Conservation (phyloP, 2,797 vertebrate species). For the Eulemur rubriventer region DNA sequence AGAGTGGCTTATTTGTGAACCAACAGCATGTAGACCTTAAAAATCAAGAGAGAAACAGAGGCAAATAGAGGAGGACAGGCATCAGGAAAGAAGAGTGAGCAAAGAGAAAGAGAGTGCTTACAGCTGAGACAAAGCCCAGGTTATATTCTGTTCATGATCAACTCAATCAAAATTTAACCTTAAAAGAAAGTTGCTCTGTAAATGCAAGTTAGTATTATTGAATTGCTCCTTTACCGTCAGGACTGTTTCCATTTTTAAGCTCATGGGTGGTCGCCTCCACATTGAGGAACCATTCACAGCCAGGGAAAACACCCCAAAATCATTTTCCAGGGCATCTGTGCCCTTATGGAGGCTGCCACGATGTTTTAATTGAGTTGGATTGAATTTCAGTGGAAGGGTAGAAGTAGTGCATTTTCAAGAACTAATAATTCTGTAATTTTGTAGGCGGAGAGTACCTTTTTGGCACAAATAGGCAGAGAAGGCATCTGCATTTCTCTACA, state of each 20-base stretch:
- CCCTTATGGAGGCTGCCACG: constrained; percentile 78
- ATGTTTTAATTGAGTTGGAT: constrained; percentile 83
- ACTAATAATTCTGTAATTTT: constrained; percentile 53
- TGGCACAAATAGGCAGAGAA: constrained; percentile 55
- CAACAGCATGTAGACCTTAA: background rate
- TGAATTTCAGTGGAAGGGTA: constrained; percentile 57
- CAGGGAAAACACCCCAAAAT: constrained; percentile 84
- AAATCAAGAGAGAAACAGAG: background rate
- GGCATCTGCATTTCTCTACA: constrained; percentile 52
- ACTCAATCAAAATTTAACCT: constrained; percentile 17
- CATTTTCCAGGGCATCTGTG: constrained; percentile 84
- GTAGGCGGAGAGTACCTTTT: background rate
- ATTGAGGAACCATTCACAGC: constrained; percentile 74
- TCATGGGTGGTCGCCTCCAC: constrained; percentile 79
- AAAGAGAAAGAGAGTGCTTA: background rate
- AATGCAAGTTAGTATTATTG: constrained; percentile 61
- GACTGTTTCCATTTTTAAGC: constrained; percentile 79
- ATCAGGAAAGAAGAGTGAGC: background rate
- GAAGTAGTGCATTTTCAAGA: constrained; percentile 58
- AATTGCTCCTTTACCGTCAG: constrained; percentile 73
- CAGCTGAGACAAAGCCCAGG: constrained; percentile 1
- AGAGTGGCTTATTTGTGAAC: background rate
- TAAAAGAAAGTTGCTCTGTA: constrained; percentile 7
- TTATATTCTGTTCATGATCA: constrained; percentile 23
- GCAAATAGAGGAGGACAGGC: background rate